Conservation (phyloP, 1,140 invertebrate genomes). For the Platyura marginata region DNA sequence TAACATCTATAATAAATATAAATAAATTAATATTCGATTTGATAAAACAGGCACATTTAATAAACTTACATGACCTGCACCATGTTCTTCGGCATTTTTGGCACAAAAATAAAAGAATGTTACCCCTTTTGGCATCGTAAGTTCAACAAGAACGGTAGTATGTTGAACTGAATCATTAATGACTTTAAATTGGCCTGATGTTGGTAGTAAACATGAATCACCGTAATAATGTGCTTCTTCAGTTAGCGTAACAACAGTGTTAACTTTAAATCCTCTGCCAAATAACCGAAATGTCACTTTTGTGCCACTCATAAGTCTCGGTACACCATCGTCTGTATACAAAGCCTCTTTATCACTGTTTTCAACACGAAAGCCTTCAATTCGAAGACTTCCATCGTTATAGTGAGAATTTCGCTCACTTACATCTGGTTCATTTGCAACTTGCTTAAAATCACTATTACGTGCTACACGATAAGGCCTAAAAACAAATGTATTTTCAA, state of each 20-base stretch:
- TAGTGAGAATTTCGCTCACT: too few species aligned
- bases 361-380: slow-evolving; percentile 42
- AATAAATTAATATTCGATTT: background rate
- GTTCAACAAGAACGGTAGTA: slow-evolving; percentile 33
- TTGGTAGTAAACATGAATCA: slow-evolving; percentile 30
- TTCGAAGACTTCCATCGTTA: too few species aligned
- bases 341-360: slow-evolving; percentile 34
- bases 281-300: slow-evolving; percentile 49
- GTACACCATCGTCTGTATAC: slow-evolving; percentile 41
- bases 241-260: slow-evolving; percentile 54
- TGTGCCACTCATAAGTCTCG: slow-evolving; percentile 37
- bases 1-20: slow-evolving; percentile 6
- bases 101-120: slow-evolving; percentile 45
- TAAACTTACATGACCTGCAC: slow-evolving; percentile 13
- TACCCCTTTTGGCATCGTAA: slow-evolving; percentile 33
- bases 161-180: slow-evolving; percentile 24
- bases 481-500: too few species aligned
- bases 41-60: background rate
- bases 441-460: too few species aligned
- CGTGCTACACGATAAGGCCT: too few species aligned
- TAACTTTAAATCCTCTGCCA: slow-evolving; percentile 41
- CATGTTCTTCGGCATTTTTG: slow-evolving; percentile 27
- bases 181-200: slow-evolving; percentile 26
- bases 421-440: too few species aligned
- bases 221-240: slow-evolving; percentile 29